Conservation (phyloP, 2,888 invertebrate species). For the Chironomus tentans region DNA sequence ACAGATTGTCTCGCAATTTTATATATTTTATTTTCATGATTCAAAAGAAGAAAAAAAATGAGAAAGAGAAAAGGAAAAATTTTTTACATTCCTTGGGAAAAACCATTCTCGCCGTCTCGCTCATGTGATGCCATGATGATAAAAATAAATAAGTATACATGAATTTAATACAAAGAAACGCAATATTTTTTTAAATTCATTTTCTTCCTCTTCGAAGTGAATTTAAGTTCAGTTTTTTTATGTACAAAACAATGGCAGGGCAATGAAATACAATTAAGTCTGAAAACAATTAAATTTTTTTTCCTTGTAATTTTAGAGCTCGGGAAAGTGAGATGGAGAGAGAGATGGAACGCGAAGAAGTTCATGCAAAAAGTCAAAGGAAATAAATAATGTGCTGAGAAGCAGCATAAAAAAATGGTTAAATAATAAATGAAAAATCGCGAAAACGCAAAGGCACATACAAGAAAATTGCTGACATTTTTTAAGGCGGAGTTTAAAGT, state of each 20-base stretch:
- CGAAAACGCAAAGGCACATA: constrained; percentile 11
- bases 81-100: constrained; percentile 10
- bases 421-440: constrained; percentile 15
- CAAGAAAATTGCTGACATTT: constrained; percentile 25
- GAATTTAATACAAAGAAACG: neutral
- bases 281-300: constrained; percentile 15
- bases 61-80: neutral
- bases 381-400: too few relatives aligned
- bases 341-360: neutral
- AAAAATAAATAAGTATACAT: neutral
- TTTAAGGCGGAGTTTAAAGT: constrained; percentile 22
- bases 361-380: too few relatives aligned
- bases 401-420: neutral
- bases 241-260: constrained; percentile 8
- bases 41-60: neutral
- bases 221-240: too few relatives aligned
- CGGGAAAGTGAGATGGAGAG: neutral
- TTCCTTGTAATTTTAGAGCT: too few relatives aligned
- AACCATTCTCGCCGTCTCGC: neutral
- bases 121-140: neutral
- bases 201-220: neutral
- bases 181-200: neutral
- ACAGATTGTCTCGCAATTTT: too few relatives aligned
- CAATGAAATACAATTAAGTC: neutral
- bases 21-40: neutral